Percentiles rank a stretch among this genome's conserved stretches.
Evolutionary conservation across 1,140 invertebrate species (phyloP).

Genomic region (Acyrthosiphon pisum): DNA sequence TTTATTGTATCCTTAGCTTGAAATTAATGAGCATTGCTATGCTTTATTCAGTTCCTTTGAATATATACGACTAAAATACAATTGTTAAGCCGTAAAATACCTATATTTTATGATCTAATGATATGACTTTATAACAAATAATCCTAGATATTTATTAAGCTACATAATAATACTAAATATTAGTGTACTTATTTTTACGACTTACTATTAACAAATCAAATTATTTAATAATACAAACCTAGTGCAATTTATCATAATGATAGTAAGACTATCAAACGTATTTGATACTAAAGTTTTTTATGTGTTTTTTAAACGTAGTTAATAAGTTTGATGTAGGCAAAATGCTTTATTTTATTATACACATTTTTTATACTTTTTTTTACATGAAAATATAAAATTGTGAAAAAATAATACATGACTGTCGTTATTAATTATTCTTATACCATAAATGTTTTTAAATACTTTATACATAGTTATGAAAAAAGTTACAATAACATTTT

Average conservation of each 20-base stretch:
- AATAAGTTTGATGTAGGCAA: conserved; percentile 37
- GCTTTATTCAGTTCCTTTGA: conserved; percentile 28
- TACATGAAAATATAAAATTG: conserved; percentile 43
- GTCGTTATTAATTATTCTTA: neutral
- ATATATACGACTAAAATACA: conserved; percentile 1
- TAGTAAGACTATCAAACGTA: neutral
- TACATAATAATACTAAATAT: conserved; percentile 32
- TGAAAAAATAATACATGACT: conserved; percentile 27
- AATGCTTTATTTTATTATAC: conserved; percentile 53
- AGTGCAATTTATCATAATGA: conserved; percentile 47
- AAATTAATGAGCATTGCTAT: neutral
- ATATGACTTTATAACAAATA: neutral
- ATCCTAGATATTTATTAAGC: neutral
- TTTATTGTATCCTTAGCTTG: neutral
- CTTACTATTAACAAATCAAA: conserved; percentile 22
- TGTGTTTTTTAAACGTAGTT: conserved; percentile 38
- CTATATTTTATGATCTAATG: neutral
- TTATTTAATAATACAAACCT: conserved; percentile 27
- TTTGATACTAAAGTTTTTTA: conserved; percentile 50
- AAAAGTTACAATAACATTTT: neutral
- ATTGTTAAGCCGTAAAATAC: neutral
- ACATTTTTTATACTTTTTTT: conserved; percentile 50
- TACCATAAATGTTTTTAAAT: conserved; percentile 18
- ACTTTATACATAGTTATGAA: neutral
- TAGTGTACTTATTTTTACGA: neutral